Evolutionary conservation across 2,113 vertebrate genomes (phyloP).

Genomic region (Elaphurus davidianus): DNA sequence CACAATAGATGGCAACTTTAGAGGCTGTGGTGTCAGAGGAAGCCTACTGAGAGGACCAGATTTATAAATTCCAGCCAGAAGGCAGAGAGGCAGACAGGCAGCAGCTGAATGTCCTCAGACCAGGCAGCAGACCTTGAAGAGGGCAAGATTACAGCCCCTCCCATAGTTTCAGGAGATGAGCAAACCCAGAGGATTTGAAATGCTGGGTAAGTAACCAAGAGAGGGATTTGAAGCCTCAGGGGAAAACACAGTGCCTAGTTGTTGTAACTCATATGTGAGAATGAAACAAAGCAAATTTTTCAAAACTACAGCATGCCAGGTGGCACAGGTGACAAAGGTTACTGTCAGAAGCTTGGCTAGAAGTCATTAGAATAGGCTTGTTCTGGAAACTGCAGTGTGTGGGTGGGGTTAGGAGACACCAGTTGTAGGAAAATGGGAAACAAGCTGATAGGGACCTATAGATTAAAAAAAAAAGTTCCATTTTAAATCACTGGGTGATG

Average conservation of each 20-base stretch:
- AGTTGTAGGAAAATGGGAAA: background rate
- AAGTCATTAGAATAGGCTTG: background rate
- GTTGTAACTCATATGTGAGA: background rate
- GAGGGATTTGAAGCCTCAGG: background rate
- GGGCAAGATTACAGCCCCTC: background rate
- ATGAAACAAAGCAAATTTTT: background rate
- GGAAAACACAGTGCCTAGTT: background rate
- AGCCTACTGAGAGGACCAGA: background rate
- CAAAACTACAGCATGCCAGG: background rate
- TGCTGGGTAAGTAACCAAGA: constrained; percentile 18
- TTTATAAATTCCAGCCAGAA: background rate
- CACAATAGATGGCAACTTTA: background rate
- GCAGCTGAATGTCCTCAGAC: background rate
- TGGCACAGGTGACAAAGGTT: background rate
- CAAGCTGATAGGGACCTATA: background rate
- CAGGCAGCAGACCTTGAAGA: background rate
- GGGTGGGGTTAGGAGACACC: background rate
- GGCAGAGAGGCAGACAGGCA: background rate
- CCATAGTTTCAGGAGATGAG: background rate
- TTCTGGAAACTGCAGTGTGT: background rate
- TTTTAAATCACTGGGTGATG: background rate
- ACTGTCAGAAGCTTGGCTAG: background rate
- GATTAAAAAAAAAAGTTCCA: background rate
- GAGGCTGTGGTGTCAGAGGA: background rate
- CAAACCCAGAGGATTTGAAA: background rate